A percentile compares a stretch with the other conserved stretches of the same genome.
Evolutionary conservation across 2,797 vertebrate genomes (phyloP).

Genomic region (Acrossocheilus wenchowensis): DNA sequence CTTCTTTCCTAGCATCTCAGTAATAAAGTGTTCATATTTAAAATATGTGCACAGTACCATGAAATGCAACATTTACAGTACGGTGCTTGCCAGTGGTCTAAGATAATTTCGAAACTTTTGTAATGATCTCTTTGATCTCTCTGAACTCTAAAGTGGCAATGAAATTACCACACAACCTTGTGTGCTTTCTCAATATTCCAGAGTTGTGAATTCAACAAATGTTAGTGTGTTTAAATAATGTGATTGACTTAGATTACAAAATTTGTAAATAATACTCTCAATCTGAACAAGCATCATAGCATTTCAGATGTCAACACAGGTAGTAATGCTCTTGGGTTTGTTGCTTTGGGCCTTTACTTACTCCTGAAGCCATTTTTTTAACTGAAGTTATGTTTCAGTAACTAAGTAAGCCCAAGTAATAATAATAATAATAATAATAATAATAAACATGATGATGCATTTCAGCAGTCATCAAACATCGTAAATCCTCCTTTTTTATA

Average conservation of each 20-base stretch:
- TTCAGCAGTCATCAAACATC: no score
- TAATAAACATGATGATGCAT: no score
- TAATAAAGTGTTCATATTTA: not conserved
- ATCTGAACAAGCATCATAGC: not conserved
- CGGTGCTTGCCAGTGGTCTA: not conserved
- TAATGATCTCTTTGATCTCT: not conserved
- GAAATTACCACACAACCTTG: not conserved
- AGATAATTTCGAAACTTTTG: not conserved
- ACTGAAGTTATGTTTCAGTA: no score
- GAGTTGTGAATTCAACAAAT: no score
- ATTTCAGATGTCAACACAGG: not conserved
- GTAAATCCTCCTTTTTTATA: no score
- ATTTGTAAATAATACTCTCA: not conserved
- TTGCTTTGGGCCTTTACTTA: no score
- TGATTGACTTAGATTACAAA: not conserved
- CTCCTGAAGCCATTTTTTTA: no score
- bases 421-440: no score
- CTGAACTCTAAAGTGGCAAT: not conserved
- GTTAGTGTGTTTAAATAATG: not conserved
- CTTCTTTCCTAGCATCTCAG: not conserved
- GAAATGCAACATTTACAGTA: not conserved
- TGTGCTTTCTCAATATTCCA: not conserved
- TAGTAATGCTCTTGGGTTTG: not conserved
- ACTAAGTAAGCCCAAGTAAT: no score
- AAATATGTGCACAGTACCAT: not conserved